phyloP scores from a whole-genome alignment of 2,888 invertebrate species.

The Tipula vernalis region DNA sequence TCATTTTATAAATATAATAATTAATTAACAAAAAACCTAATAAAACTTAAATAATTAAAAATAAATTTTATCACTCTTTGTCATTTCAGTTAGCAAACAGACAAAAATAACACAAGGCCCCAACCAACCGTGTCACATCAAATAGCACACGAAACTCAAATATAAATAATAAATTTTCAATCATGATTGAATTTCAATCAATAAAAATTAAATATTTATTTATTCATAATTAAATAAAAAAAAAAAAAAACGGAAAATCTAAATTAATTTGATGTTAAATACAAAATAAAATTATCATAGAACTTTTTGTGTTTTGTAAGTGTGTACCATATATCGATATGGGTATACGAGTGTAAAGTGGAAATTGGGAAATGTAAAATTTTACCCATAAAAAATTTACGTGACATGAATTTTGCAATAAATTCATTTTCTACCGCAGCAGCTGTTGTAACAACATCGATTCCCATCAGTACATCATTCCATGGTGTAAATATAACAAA shows the following conservation, averaged over 20 bases:
- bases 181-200: neutral
- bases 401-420: slow-evolving; percentile 5
- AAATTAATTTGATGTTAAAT: neutral
- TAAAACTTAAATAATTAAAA: too few species aligned
- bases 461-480: neutral
- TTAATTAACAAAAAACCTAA: too few species aligned
- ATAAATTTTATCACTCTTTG: too few species aligned
- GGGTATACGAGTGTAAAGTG: neutral
- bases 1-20: too few species aligned
- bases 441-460: neutral
- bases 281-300: neutral
- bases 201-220: slow-evolving; percentile 4
- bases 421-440: neutral
- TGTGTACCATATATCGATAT: neutral
- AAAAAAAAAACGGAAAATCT: neutral
- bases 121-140: too few species aligned
- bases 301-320: neutral
- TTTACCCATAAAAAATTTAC: neutral
- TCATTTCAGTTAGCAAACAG: too few species aligned
- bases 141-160: too few species aligned
- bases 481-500: neutral
- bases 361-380: neutral
- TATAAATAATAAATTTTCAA: neutral
- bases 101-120: too few species aligned
- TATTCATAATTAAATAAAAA: neutral